Conservation (phyloP, 2,888 invertebrate species). For the Syrista parreyssii region DNA sequence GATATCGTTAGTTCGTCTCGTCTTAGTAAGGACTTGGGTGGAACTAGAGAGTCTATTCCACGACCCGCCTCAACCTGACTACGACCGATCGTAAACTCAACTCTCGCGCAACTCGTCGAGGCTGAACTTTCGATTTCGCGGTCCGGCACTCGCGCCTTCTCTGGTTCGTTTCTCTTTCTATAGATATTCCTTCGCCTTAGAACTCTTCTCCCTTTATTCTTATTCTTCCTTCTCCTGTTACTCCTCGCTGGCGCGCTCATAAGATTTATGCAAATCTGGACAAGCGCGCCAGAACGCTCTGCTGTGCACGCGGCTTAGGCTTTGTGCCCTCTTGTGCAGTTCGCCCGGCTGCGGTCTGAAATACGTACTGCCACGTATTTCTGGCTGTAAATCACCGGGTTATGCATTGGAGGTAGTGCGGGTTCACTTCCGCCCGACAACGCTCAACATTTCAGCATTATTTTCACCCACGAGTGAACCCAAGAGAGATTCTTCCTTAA, state of each 20-base stretch:
- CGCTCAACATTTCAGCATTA: slow-evolving; percentile 27
- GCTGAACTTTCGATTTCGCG: slow-evolving; percentile 58
- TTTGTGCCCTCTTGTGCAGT: slow-evolving; percentile 12
- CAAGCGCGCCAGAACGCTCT: slow-evolving; percentile 29
- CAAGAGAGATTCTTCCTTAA: background rate
- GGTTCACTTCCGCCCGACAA: slow-evolving; percentile 28
- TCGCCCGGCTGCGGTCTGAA: slow-evolving; percentile 20
- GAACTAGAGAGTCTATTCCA: background rate
- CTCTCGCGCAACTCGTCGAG: slow-evolving; percentile 21
- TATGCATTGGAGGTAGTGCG: slow-evolving; percentile 40
- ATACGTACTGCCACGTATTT: slow-evolving; percentile 38
- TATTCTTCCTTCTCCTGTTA: background rate
- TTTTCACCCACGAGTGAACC: slow-evolving; percentile 36
- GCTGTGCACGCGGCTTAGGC: slow-evolving; percentile 2
- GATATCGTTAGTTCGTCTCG: slow-evolving; percentile 1
- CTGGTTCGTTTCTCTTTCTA: slow-evolving; percentile 39
- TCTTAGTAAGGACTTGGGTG: background rate
- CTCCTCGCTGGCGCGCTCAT: slow-evolving; percentile 4
- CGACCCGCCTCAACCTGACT: background rate
- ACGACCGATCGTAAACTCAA: slow-evolving; percentile 1
- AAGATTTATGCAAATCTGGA: slow-evolving; percentile 59
- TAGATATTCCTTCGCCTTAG: background rate
- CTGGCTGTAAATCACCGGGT: slow-evolving; percentile 59
- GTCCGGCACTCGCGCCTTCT: slow-evolving; percentile 24
- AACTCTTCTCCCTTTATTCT: background rate